Evolutionary conservation across 2,888 invertebrate genomes (phyloP).

Genomic region (Phortica magna): DNA sequence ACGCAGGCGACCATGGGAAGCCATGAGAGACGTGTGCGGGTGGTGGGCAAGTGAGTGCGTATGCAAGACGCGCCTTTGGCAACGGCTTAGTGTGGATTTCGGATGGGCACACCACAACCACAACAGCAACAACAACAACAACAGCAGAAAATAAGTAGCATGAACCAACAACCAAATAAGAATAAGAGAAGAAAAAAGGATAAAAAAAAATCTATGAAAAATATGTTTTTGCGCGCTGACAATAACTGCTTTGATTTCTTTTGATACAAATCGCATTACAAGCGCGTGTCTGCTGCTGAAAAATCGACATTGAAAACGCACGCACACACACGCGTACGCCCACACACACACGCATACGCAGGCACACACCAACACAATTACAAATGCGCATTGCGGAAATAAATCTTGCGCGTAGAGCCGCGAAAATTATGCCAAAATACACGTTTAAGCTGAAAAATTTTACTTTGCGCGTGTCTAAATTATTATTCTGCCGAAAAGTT

Average conservation of each 20-base stretch:
- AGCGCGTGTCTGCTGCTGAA: background rate
- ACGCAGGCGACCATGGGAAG: too few species aligned
- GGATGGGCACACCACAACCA: background rate
- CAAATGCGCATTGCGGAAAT: background rate
- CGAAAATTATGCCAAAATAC: constrained; percentile 17
- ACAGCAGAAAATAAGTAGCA: too few species aligned
- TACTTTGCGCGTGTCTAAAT: constrained; percentile 13
- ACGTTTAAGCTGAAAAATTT: constrained; percentile 8
- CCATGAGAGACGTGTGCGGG: background rate
- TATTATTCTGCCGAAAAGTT: constrained; percentile 12
- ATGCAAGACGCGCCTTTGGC: background rate
- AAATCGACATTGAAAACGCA: background rate
- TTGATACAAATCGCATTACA: constrained; percentile 21
- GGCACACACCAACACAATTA: background rate
- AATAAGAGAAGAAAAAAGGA: background rate
- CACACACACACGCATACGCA: constrained; percentile 3
- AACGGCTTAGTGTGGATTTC: constrained; percentile 1
- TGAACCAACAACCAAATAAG: background rate
- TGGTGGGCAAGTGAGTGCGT: background rate
- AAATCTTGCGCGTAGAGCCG: background rate
- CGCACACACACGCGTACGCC: background rate
- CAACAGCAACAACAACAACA: too few species aligned
- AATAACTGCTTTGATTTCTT: constrained; percentile 29
- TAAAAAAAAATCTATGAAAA: constrained; percentile 4
- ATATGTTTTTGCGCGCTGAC: background rate